Evolutionary conservation across 2,797 vertebrate genomes (phyloP).

Genomic region (Xiphorhynchus erythropygius): DNA sequence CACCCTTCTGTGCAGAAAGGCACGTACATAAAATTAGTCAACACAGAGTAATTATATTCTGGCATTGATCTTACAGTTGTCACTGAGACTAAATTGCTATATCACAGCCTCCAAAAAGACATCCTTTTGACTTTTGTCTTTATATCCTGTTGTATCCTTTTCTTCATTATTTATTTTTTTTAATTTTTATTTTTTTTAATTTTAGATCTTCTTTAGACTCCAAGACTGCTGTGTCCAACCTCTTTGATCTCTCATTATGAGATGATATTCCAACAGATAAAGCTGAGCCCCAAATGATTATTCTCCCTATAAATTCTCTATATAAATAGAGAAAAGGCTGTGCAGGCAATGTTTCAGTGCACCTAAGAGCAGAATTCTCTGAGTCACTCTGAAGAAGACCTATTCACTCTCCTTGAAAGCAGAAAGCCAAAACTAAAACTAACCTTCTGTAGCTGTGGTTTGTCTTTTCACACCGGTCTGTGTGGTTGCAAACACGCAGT

Average conservation of each 20-base stretch:
- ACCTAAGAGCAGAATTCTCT: not conserved
- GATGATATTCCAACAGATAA: not conserved
- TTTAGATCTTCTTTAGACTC: not conserved
- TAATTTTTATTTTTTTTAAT: no score
- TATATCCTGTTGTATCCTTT: fast-evolving
- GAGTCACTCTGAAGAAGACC: not conserved
- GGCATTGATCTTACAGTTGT: not conserved
- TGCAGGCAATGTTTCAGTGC: not conserved
- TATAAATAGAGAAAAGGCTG: not conserved
- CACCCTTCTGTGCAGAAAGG: not conserved
- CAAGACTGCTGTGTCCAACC: not conserved
- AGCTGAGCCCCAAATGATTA: not conserved
- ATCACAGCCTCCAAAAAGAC: not conserved
- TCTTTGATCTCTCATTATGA: not conserved
- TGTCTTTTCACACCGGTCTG: not conserved
- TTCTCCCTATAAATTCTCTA: not conserved
- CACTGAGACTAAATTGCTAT: not conserved
- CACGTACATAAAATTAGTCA: not conserved
- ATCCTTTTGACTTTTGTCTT: not conserved
- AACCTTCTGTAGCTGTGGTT: not conserved
- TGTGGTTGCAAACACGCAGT: not conserved
- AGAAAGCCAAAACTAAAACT: not conserved
- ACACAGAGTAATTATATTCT: not conserved
- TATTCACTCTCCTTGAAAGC: not conserved
- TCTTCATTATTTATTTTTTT: no score